A percentile compares a stretch with the other conserved stretches of the same genome.
Evolutionary conservation across 2,113 vertebrate species (phyloP).

Genomic region (Merops nubicus): DNA sequence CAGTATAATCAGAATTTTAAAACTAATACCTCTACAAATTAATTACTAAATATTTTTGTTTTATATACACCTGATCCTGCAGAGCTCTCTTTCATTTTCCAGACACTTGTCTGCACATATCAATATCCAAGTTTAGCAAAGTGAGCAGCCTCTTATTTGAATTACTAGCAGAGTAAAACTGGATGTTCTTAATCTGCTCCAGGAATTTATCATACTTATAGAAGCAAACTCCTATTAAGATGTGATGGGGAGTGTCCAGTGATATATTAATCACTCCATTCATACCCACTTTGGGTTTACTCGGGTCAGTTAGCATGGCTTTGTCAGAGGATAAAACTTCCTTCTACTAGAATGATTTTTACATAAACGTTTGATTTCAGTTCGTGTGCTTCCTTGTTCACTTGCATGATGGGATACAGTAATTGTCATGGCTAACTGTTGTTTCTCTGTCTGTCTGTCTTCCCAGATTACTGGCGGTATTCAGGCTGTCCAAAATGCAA

Average conservation of each 20-base stretch:
- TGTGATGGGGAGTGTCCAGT: not conserved
- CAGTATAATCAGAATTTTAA: not conserved
- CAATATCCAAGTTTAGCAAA: not conserved
- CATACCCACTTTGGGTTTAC: not conserved
- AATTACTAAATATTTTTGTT: not conserved
- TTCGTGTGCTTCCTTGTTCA: not conserved
- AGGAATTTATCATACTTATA: not conserved
- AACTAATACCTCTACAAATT: not conserved
- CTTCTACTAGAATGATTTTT: not conserved
- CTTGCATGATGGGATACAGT: not conserved
- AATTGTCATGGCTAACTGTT: conserved; percentile 17
- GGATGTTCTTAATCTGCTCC: not conserved
- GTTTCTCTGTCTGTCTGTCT: not conserved
- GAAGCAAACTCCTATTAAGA: not conserved
- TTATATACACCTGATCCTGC: not conserved
- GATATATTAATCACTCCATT: not conserved
- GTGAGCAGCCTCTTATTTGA: not conserved
- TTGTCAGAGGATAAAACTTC: not conserved
- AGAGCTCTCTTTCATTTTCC: not conserved
- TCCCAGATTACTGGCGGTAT: conserved; percentile 84
- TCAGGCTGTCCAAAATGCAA: conserved; percentile 80
- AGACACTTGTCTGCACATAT: not conserved
- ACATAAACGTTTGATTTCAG: not conserved
- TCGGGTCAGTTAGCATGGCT: not conserved
- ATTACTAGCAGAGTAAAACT: not conserved